These are phyloP conservation scores for Fragum sueziense DNA, from an alignment of 2,888 invertebrate species.

Conservation along the genomic window DNA sequence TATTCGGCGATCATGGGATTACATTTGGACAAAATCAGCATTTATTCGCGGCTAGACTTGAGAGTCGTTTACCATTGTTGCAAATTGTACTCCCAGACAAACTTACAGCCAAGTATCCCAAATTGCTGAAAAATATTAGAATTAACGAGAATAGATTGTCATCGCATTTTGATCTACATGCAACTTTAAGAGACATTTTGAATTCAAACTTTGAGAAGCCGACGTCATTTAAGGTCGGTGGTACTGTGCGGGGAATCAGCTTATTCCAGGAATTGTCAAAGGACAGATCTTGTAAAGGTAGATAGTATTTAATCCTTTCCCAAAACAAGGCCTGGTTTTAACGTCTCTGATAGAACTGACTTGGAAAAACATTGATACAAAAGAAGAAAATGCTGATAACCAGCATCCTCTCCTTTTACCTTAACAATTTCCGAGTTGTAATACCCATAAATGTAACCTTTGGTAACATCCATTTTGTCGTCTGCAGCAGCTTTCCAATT, in stretches of 20 bases:
- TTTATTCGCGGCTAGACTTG: constrained; percentile 94
- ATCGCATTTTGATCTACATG: constrained; percentile 94
- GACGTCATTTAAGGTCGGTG: constrained; percentile 12
- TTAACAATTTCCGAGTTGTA: no score
- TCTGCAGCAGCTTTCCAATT: no score
- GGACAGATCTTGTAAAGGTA: constrained; percentile 88
- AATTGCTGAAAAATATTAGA: constrained; percentile 85
- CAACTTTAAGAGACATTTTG: constrained; percentile 88
- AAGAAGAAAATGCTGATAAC: no score
- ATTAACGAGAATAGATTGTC: constrained; percentile 88
- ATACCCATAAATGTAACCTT: no score
- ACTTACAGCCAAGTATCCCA: constrained; percentile 86
- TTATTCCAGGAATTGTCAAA: constrained; percentile 83
- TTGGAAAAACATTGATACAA: no score
- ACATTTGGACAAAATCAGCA: constrained; percentile 91
- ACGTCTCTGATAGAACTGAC: no score
- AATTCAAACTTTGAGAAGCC: constrained; percentile 39
- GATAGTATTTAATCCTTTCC: background rate
- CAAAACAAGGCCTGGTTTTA: no score
- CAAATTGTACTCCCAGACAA: constrained; percentile 89
- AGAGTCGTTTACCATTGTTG: constrained; percentile 94
- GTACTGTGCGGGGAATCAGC: constrained; percentile 75
- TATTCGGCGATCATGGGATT: constrained; percentile 95
- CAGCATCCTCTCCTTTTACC: no score
- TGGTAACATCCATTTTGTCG: no score